Base-by-base conservation (phyloP, 1,140 invertebrate genomes). In the Pogonus chalceus region DNA sequence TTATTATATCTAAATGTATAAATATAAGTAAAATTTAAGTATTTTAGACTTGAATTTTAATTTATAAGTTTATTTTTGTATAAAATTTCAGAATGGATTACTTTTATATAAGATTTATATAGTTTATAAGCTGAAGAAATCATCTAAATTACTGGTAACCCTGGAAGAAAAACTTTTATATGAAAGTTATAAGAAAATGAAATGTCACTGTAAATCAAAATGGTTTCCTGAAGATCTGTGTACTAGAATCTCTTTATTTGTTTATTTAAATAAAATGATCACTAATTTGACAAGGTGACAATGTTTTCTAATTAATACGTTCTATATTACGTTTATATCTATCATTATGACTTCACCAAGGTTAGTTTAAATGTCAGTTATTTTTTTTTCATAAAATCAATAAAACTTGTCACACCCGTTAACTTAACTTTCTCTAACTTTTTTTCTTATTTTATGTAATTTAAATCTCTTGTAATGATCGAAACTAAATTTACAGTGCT, bases 321-420 rank as follows among this genome's bases (percentile, higher is more conserved):
- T 43, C 18, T 43, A 3, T 12, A 16, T 43, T 43, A 43, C 18
- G 7, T 4, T 12, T 12, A 12, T 43, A 10, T 4, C 18, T 43
- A 16, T 4, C 37, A 16, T 10, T 43, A 43, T 43, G 37, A 43
- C 37, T 43, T 43, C 37, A 43, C 37, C 9, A 43, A 43, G 37
- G 37, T 18, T 10, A 43, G 37, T 9, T n/a, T 43, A 43, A 12
- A 10, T 18, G 7, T 10, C 3, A 4, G 37, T 43, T 43, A 43
- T 12, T 43, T 43, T 43, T n/a, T 43, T 43, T 43, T 18, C 18
- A 43, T 43, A 43, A 43, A 43, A 43, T 43, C 37, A 43, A 43
- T 43, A 43, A 43, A 43, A 43, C 18, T 43, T 43, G 37, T 43
- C 37, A 43, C 37, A 43, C 37, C 37, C 37, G 37, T 43, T 18